Evolutionary conservation across 2,113 vertebrate genomes (phyloP), one percentile per base, ranked within the genome.

Genomic region (Ophthalmolycus amberensis): DNA sequence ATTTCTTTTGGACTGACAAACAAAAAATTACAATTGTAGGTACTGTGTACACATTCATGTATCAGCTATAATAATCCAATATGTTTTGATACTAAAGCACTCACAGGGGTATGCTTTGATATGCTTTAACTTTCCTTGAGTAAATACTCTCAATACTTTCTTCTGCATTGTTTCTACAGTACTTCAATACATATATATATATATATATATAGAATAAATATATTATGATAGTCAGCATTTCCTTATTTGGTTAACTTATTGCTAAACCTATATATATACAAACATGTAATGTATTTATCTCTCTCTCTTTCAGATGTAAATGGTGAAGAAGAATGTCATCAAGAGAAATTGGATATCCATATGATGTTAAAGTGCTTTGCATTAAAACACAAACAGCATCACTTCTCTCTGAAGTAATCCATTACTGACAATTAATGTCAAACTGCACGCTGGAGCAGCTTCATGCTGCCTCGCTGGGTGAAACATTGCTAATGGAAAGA

Each of bases 391-490:
- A 91, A 83, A 73, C 89, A 79, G 83, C 79, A 73, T 73, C 75
- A 48, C 79, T 92, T 85, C 80, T 83, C 68, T 76, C 73, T 75
- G 37, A 89, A 88, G 79, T 77, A 79, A 90, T 92, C 78, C 79
- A 83, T 92, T 75, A 87, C 85, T 90, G 90, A 86, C 86, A 87
- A 93, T 94, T 95, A 82, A 95, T 94, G 94, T 94, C 93, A 92
- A 91, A 94, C 83, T 87, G 94, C 87, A 86, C 90, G 81, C 85
- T 86, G 89, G 83, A 82, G 93, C 92, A 94, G 89, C 97, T 96
- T 93, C 90, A 95, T 94, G 96, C 94, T 95, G 95, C 95, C 91
- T 93, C 83, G 72, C 87, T 77, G 93, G 88, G 91, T 73, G 87
- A 86, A 92, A 88, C 88, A 65, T 90, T 79, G 15, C 91, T 94